These are phyloP conservation scores for Cotesia typhae DNA, from an alignment of 1,140 invertebrate species.

Conservation along the genomic window DNA sequence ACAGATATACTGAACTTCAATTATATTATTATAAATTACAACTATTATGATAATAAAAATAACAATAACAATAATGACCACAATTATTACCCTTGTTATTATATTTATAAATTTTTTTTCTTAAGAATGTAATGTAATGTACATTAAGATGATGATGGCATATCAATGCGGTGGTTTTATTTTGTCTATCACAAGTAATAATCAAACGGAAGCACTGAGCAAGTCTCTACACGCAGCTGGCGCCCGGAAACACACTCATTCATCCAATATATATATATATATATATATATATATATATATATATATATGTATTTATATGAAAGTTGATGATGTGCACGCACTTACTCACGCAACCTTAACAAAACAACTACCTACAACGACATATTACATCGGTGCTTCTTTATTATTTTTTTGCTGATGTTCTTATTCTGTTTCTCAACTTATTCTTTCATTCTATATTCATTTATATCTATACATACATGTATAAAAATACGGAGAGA, in stretches of 20 bases:
- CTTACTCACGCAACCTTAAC: background rate
- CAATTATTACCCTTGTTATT: too few relatives aligned
- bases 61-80: too few relatives aligned
- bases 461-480: background rate
- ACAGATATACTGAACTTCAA: too few relatives aligned
- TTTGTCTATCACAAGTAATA: constrained; percentile 22
- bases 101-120: too few relatives aligned
- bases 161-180: too few relatives aligned
- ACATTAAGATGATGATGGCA: too few relatives aligned
- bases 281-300: constrained; percentile 21
- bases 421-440: background rate
- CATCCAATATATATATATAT: constrained; percentile 14
- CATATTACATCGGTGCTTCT: constrained; percentile 22
- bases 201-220: constrained; percentile 31
- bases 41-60: too few relatives aligned
- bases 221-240: constrained; percentile 30
- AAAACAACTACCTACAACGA: constrained; percentile 5
- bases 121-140: too few relatives aligned
- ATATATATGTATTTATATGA: constrained; percentile 21
- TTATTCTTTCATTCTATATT: too few relatives aligned
- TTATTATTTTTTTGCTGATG: background rate
- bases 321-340: constrained; percentile 5
- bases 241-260: constrained; percentile 33
- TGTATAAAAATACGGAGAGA: constrained; percentile 13
- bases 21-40: too few relatives aligned